A percentile compares a stretch with the other conserved stretches of the same genome.
Evolutionary conservation across 2,113 vertebrate genomes (phyloP).

Genomic region (Myotis davidii): DNA sequence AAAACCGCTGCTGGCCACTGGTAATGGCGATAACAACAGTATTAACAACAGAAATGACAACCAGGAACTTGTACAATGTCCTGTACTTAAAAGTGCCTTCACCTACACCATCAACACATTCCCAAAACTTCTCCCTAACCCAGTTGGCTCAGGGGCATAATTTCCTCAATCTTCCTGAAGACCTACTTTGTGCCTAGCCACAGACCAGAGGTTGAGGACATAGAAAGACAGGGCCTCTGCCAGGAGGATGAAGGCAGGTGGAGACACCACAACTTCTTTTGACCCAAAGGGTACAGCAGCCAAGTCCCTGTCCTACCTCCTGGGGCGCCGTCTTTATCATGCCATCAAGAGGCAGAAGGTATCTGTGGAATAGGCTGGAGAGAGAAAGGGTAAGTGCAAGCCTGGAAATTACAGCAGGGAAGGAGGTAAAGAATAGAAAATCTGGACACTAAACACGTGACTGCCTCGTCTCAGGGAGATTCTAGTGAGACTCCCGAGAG

Average conservation of each 20-base stretch:
- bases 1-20: neutral
- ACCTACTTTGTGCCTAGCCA: neutral
- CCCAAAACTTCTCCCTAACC: neutral
- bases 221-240: neutral
- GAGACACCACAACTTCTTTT: neutral
- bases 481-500: neutral
- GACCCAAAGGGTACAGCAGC: constrained; percentile 10
- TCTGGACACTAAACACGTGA: neutral
- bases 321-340: neutral
- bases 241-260: neutral
- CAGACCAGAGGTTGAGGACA: neutral
- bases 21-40: neutral
- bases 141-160: neutral
- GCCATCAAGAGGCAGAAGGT: neutral
- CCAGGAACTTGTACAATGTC: neutral
- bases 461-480: neutral
- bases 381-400: neutral
- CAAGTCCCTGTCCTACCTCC: neutral
- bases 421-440: neutral
- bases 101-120: neutral
- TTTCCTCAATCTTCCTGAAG: neutral
- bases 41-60: neutral
- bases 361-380: neutral
- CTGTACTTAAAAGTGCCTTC: neutral
- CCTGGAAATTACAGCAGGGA: constrained; percentile 2